Percentiles rank a stretch among this genome's conserved stretches.
Evolutionary conservation across 2,797 vertebrate species (phyloP).

Genomic region (Darevskia nairensis): DNA sequence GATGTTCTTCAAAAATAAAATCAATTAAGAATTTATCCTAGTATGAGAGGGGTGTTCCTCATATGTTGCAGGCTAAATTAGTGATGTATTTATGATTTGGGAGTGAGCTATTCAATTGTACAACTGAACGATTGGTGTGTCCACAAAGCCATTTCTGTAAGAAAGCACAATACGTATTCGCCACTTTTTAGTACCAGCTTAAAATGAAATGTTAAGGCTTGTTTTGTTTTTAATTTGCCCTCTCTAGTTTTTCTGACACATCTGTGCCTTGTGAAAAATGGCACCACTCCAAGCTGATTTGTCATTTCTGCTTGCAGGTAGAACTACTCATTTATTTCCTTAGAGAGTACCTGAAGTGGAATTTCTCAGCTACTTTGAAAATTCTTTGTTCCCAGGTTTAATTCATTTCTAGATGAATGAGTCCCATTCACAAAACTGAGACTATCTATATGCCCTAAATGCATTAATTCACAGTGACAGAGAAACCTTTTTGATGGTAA

Average conservation of each 20-base stretch:
- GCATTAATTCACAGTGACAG: neutral
- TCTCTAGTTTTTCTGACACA: neutral
- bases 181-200: neutral
- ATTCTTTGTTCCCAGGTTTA: slow-evolving; percentile 35
- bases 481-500: slow-evolving; percentile 18
- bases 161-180: neutral
- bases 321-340: slow-evolving; percentile 8
- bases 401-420: slow-evolving; percentile 40
- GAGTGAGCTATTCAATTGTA: neutral
- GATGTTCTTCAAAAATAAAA: neutral
- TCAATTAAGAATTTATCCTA: neutral
- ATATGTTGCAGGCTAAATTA: neutral
- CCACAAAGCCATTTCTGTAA: neutral
- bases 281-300: slow-evolving; percentile 25
- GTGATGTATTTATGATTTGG: slow-evolving; percentile 12
- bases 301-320: slow-evolving; percentile 39
- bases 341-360: slow-evolving; percentile 13
- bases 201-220: neutral
- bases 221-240: slow-evolving; percentile 6
- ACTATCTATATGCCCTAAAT: neutral
- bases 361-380: slow-evolving; percentile 42
- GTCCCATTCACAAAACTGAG: slow-evolving; percentile 41
- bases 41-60: neutral
- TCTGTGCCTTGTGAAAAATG: slow-evolving; percentile 13
- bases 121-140: neutral